Percentiles rank a stretch among this genome's conserved stretches.
Evolutionary conservation across 2,113 vertebrate species (phyloP).

Genomic region (Blennius ocellaris): DNA sequence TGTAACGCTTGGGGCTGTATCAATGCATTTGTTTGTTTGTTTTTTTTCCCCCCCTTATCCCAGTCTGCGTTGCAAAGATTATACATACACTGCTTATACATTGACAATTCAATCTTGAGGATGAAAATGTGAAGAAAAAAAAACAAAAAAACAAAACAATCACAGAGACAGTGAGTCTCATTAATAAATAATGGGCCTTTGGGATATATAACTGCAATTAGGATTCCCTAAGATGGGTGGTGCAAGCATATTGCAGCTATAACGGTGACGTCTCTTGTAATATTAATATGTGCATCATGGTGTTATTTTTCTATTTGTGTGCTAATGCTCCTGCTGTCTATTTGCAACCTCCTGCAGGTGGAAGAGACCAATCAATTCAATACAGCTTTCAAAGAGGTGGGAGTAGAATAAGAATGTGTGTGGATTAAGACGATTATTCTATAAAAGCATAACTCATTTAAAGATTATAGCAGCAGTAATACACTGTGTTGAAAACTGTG

Average conservation of each 20-base stretch:
- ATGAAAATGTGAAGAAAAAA: constrained; percentile 14
- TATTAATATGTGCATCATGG: constrained; percentile 42
- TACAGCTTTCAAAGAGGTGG: not conserved
- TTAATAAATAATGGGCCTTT: constrained; percentile 67
- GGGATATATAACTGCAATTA: constrained; percentile 57
- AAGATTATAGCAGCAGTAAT: too few relatives aligned
- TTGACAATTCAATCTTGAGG: constrained; percentile 16
- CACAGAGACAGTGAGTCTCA: constrained; percentile 33
- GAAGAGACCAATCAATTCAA: not conserved
- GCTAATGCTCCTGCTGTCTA: not conserved
- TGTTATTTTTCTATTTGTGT: constrained; percentile 27
- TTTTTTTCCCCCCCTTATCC: not conserved
- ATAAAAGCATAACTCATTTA: too few relatives aligned
- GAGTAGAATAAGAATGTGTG: not conserved
- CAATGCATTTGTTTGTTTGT: not conserved
- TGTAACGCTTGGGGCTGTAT: not conserved
- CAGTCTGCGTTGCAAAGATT: not conserved
- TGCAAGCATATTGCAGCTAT: constrained; percentile 41
- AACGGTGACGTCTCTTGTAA: constrained; percentile 42
- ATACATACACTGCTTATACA: not conserved
- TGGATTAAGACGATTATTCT: not conserved
- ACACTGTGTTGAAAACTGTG: too few relatives aligned
- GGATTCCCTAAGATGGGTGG: constrained; percentile 38
- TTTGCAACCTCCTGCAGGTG: constrained; percentile 1
- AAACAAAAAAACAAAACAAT: constrained; percentile 39